Percentiles rank a stretch among this genome's conserved stretches.
Conservation (phyloP, 2,113 vertebrate genomes). For the Gopherus evgoodei region DNA sequence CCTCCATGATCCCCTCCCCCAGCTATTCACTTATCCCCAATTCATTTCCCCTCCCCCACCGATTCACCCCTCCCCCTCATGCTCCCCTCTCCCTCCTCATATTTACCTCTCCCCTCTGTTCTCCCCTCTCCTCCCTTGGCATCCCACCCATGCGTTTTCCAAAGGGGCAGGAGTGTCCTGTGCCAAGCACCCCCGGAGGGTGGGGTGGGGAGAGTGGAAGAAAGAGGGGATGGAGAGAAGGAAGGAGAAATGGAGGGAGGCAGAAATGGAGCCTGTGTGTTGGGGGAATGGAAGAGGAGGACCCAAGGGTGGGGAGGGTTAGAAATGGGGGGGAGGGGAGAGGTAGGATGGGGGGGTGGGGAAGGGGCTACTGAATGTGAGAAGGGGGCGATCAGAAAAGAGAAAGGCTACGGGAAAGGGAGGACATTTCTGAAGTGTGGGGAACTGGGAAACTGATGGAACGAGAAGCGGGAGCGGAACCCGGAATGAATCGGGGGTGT, state of each 20-base stretch:
- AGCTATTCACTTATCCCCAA: no score
- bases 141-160: background rate
- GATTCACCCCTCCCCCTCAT: background rate
- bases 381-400: background rate
- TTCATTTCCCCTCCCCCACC: no score
- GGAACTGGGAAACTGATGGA: background rate
- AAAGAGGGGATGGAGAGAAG: background rate
- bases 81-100: background rate
- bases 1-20: no score
- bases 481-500: background rate
- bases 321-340: background rate
- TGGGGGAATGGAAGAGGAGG: background rate
- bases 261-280: background rate
- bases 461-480: background rate
- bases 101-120: background rate
- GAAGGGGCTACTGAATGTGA: no score
- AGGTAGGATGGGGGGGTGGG: no score
- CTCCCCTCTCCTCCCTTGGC: background rate
- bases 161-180: background rate
- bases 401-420: background rate
- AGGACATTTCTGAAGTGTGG: background rate
- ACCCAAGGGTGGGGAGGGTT: background rate
- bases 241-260: background rate
- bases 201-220: background rate
- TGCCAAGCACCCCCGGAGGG: background rate